Evolutionary conservation across 1,140 invertebrate genomes (phyloP).

Genomic region (Papilio helenus): DNA sequence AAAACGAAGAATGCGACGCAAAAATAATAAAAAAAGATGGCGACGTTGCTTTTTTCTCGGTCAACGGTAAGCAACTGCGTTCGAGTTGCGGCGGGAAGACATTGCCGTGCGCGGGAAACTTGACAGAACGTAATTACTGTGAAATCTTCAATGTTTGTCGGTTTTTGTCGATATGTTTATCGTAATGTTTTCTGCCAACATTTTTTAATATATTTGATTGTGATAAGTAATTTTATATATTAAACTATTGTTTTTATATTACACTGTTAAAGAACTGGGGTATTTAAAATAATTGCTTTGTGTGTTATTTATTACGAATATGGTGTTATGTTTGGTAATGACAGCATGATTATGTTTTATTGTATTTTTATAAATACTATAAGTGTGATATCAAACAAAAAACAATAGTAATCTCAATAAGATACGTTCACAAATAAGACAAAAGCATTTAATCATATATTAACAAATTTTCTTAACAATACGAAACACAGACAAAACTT

Average conservation of each 20-base stretch:
- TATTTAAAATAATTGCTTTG: not conserved
- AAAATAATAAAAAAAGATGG: slow-evolving; percentile 46
- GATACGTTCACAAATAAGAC: not conserved
- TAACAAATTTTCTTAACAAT: not conserved
- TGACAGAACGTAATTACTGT: not conserved
- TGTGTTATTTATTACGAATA: not conserved
- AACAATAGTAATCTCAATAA: not conserved
- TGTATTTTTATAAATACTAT: not conserved
- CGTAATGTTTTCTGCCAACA: not conserved
- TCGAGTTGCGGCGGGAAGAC: slow-evolving; percentile 30
- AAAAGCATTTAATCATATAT: not conserved
- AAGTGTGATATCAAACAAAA: too few relatives aligned
- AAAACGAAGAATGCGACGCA: slow-evolving; percentile 48
- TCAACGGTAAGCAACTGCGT: slow-evolving; percentile 53
- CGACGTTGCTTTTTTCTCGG: slow-evolving; percentile 57
- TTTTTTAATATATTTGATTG: not conserved
- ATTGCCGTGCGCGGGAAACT: slow-evolving; percentile 12
- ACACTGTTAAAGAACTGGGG: not conserved
- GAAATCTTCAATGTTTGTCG: slow-evolving; percentile 32
- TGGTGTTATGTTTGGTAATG: not conserved
- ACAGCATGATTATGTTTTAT: not conserved
- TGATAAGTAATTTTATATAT: not conserved
- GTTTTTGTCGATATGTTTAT: slow-evolving; percentile 21
- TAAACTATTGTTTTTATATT: not conserved
- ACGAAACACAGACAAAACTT: not conserved